Evolutionary conservation across 2,113 vertebrate species (phyloP).

Genomic region (Anguilla japonica): DNA sequence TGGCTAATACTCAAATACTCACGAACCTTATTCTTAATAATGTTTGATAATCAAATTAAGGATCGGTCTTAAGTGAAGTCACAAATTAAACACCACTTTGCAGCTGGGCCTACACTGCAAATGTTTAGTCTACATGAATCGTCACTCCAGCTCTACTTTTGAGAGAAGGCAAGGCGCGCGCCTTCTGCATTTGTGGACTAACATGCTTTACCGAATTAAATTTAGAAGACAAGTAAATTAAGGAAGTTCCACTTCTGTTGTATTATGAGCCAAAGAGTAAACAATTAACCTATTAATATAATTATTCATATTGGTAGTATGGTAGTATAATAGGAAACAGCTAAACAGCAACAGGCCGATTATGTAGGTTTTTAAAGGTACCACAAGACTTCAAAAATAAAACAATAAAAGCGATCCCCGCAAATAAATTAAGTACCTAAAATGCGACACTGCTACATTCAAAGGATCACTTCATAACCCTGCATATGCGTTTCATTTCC

Average conservation of each 20-base stretch:
- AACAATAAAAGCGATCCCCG: not conserved
- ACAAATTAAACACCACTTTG: not conserved
- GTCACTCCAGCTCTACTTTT: not conserved
- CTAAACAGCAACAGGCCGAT: no score
- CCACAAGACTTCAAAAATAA: not conserved
- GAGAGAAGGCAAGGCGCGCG: not conserved
- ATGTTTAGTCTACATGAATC: not conserved
- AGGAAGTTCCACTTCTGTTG: no score
- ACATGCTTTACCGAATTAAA: not conserved
- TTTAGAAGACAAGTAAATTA: no score
- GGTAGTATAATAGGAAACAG: no score
- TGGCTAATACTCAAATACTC: not conserved
- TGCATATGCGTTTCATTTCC: not conserved
- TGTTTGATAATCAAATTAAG: not conserved
- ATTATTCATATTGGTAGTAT: no score
- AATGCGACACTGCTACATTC: not conserved
- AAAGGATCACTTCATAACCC: not conserved
- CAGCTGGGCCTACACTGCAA: not conserved
- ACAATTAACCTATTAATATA: no score
- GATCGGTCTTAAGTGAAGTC: not conserved
- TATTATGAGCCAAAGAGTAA: no score
- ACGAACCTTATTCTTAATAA: not conserved
- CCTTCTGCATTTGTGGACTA: conserved; percentile 14
- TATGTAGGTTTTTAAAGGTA: not conserved
- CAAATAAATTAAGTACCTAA: not conserved